phyloP scores from a whole-genome alignment of 2,113 vertebrate genomes.

The Parus major region DNA sequence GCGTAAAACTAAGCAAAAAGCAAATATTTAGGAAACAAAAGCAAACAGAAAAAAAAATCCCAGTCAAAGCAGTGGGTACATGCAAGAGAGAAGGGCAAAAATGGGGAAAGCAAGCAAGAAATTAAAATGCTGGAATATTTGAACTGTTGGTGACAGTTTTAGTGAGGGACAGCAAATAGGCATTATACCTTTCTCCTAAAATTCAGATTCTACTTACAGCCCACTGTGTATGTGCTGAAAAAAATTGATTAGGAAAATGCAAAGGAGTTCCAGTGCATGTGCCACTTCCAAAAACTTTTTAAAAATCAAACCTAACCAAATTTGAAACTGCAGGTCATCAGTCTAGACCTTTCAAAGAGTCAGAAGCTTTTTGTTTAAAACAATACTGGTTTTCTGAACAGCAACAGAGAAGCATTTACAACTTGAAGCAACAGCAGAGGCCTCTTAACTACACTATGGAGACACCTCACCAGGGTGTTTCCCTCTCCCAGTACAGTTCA shows the following conservation, averaged over 20 bases:
- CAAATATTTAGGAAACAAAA: background rate
- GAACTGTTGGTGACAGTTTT: background rate
- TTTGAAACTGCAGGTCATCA: background rate
- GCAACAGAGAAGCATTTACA: background rate
- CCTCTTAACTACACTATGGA: background rate
- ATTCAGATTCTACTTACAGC: background rate
- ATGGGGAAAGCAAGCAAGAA: background rate
- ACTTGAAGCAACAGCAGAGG: background rate
- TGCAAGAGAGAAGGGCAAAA: background rate
- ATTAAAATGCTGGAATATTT: background rate
- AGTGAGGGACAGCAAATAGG: rapidly evolving
- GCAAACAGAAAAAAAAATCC: background rate
- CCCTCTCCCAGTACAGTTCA: background rate
- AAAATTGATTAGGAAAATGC: background rate
- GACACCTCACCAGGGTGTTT: background rate
- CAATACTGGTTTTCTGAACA: background rate
- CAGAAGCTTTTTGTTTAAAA: background rate
- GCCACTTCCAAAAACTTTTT: background rate
- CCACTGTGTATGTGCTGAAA: rapidly evolving
- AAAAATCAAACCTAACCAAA: background rate
- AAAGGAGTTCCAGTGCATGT: background rate
- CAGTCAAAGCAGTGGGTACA: background rate
- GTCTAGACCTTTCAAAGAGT: background rate
- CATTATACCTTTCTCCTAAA: background rate
- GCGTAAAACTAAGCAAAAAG: background rate